Evolutionary conservation across 23 tunicate genomes (phyloP).

Genomic region (Ascidia mentula): DNA sequence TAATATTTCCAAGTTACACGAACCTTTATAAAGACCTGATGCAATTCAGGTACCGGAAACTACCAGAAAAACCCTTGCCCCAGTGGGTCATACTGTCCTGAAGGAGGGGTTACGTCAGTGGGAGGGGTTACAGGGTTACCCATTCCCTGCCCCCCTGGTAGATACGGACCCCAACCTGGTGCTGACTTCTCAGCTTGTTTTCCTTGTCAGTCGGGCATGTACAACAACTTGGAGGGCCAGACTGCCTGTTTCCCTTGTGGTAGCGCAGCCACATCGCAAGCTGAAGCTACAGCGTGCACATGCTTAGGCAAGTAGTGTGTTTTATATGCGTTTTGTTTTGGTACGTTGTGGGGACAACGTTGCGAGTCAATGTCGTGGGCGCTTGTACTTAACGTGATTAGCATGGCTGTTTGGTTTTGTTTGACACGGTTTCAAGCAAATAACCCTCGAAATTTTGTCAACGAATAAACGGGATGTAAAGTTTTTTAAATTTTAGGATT

Average conservation of each 20-base stretch:
- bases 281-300: conserved; percentile 72
- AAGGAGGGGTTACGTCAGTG: conserved; percentile 61
- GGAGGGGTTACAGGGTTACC: conserved; percentile 89
- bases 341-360: neutral
- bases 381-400: neutral
- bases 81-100: conserved; percentile 93
- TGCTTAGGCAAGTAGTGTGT: conserved; percentile 62
- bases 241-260: conserved; percentile 95
- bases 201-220: conserved; percentile 70
- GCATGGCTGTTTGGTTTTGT: conserved; percentile 3
- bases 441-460: neutral
- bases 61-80: conserved; percentile 87
- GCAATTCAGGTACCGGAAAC: conserved; percentile 76
- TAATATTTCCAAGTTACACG: no score
- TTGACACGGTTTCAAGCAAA: neutral
- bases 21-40: no score
- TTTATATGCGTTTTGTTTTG: neutral
- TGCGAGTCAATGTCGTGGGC: neutral
- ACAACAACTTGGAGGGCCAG: conserved; percentile 91
- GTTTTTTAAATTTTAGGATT: no score
- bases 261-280: conserved; percentile 62
- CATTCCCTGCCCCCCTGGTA: conserved; percentile 93
- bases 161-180: conserved; percentile 69
- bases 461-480: no score
- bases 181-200: conserved; percentile 73